Evolutionary conservation across 1,140 invertebrate genomes (phyloP).

Genomic region (Drosophila kohkoa): DNA sequence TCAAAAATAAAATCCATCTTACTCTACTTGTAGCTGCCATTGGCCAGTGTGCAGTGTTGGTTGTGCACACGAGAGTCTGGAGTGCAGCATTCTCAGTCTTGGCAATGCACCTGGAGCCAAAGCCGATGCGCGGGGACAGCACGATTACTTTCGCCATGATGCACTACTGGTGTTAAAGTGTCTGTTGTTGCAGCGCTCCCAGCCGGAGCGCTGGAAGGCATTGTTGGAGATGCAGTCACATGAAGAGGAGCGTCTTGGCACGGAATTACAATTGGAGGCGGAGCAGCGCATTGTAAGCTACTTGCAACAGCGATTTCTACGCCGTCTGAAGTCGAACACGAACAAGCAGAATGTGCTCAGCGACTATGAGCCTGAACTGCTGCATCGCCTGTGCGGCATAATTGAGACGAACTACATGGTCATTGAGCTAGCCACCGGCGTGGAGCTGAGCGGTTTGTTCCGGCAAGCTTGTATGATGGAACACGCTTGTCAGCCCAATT

Average conservation of each 20-base stretch:
- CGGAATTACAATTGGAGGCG: slow-evolving; percentile 89
- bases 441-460: slow-evolving; percentile 87
- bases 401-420: slow-evolving; percentile 93
- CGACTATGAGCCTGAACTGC: slow-evolving; percentile 86
- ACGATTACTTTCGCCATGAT: slow-evolving; percentile 85
- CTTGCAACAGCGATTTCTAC: slow-evolving; percentile 87
- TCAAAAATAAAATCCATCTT: not conserved
- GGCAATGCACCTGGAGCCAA: slow-evolving; percentile 81
- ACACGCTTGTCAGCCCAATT: slow-evolving; percentile 91
- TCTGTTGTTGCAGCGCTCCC: slow-evolving; percentile 88
- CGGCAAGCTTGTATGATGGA: slow-evolving; percentile 90
- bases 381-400: slow-evolving; percentile 91
- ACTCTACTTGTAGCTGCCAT: slow-evolving; percentile 86
- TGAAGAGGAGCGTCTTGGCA: slow-evolving; percentile 88
- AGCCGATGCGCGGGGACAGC: slow-evolving; percentile 46
- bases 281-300: slow-evolving; percentile 88
- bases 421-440: slow-evolving; percentile 86
- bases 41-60: slow-evolving; percentile 89
- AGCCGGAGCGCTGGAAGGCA: slow-evolving; percentile 88
- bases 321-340: slow-evolving; percentile 85
- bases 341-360: slow-evolving; percentile 83
- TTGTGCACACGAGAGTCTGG: slow-evolving; percentile 89
- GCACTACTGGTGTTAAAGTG: slow-evolving; percentile 89
- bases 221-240: slow-evolving; percentile 90
- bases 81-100: slow-evolving; percentile 89